A percentile compares a stretch with the other conserved stretches of the same genome.
These are phyloP conservation scores for Channa striata DNA, from an alignment of 2,797 vertebrate species.

Conservation along the genomic window DNA sequence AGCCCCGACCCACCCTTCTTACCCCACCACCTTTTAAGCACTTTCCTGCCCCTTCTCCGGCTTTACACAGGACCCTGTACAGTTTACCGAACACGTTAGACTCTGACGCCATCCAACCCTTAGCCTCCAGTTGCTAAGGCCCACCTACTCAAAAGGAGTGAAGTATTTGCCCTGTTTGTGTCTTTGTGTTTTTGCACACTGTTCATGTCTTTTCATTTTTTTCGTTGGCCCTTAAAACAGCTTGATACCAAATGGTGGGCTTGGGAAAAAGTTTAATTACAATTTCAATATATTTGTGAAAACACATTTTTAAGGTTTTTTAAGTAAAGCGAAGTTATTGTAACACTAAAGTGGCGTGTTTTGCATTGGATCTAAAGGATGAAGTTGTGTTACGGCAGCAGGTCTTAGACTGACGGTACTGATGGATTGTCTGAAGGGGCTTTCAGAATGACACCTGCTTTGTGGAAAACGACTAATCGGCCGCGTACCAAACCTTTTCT, in stretches of 20 bases:
- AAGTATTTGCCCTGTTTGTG: constrained; percentile 84
- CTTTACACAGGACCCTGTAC: constrained; percentile 68
- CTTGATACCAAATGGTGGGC: constrained; percentile 88
- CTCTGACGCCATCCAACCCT: constrained; percentile 35
- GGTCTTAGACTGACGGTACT: constrained; percentile 24
- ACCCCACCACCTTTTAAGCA: constrained; percentile 41
- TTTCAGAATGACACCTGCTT: constrained; percentile 12
- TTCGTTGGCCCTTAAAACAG: constrained; percentile 79
- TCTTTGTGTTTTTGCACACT: constrained; percentile 72
- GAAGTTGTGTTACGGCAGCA: constrained; percentile 3
- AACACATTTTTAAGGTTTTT: constrained; percentile 46
- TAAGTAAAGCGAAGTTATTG: constrained; percentile 7
- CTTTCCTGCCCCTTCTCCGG: constrained; percentile 29
- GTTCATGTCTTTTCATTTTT: constrained; percentile 26
- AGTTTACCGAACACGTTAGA: constrained; percentile 47
- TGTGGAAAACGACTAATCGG: neutral
- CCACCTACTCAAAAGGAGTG: constrained; percentile 83
- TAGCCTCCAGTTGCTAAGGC: constrained; percentile 17
- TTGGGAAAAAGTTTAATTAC: constrained; percentile 83
- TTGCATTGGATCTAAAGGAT: neutral
- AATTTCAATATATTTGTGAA: constrained; percentile 1
- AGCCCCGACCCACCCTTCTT: constrained; percentile 5
- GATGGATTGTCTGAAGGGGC: constrained; percentile 27
- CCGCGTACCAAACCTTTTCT: neutral
- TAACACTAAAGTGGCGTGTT: constrained; percentile 19